Evolutionary conservation across 2,113 vertebrate species (phyloP), one percentile per base, ranked within the genome.

Genomic region (Cynocephalus volans): DNA sequence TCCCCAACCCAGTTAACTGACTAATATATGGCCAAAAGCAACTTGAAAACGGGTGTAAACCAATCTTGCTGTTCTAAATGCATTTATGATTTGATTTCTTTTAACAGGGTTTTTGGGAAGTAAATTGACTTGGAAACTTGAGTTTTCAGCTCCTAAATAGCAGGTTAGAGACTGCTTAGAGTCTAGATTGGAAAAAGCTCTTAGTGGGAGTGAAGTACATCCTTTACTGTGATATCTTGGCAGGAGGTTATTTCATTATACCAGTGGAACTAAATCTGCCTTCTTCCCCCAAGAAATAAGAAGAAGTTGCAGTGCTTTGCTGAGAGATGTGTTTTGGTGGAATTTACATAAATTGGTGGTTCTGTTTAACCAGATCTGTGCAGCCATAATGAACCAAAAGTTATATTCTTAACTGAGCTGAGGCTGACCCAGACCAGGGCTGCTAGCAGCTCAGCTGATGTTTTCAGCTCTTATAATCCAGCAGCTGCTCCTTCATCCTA

Each of bases 21-120:
- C 84, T 81, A 28, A 93, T 77, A 4, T 21, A 31, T 93, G 65
- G n/a, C 72, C 56, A 73, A 76, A 77, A 89, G 86, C 31, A 67
- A 23, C 77, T 88, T 92, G 58, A 76, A 72, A 81, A 33, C 76
- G 41, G 33, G 41, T 84, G 31, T 82, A 85, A 77, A 77, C 52
- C 19, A 60, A 3, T 91, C 50, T 79, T 0, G 0, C 70, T 79
- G 8, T 88, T 95, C 56, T 80, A 64, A 83, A 77, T 96, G 91
- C 45, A 81, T 93, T 91, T 95, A 45, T 72, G 85, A 84, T 84
- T 92, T 4, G 6, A 48, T 88, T 95, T 93, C 75, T 96, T 67
- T 72, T 60, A 88, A 80, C 15, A 36, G 21, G 88, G 28, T 95
- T 96, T 80, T 95, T 77, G 64, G 54, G 48, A 95, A 90, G 77